Base-by-base conservation (phyloP, 2,797 vertebrate species). In the Momotus momota region DNA sequence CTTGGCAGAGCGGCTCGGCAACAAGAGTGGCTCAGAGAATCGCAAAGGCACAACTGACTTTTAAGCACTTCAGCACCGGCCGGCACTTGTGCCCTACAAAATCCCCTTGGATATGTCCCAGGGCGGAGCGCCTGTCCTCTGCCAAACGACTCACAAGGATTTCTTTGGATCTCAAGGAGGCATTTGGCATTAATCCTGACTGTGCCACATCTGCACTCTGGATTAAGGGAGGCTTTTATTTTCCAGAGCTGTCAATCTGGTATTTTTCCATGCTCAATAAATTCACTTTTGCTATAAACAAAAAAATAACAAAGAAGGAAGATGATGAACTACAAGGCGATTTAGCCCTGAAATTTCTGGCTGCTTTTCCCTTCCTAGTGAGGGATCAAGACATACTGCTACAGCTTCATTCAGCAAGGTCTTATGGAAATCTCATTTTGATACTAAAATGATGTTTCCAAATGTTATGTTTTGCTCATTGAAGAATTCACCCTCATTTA, bases 401-500 rank as follows among this genome's bases (percentile, higher is more conserved):
- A 96, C 86, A 96, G 86, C 91, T 97, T 95, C 92, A 97, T 95
- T 96, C 90, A 94, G 81, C 77, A 73, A 87, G 38, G 71, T 88
- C 92, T 95, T 91, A 96, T 97, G 97, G 94, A 97, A 97, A 97
- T 95, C 94, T 96, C 94, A 97, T 96, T 96, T 95, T 95, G 87
- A 95, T 93, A 90, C 74, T 80, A 79, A 92, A 96, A 96, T 88
- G 85, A 96, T 95, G 60, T 96, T 97, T 96, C 96, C 96, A 97
- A 97, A 92, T 49, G 89, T 35, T 78, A 78, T 69, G 86, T 66
- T 94, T 91, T 92, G 49, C 62, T 95, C 94, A 89, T 83, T 82
- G 92, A 94, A 95, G 89, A 95, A 86, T 29, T 88, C 72, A 78
- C 58, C 54, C 78, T 94, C 94, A 93, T 97, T 96, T 96, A 96